phyloP scores from a whole-genome alignment of 2,113 vertebrate genomes.

The Entelurus aequoreus region DNA sequence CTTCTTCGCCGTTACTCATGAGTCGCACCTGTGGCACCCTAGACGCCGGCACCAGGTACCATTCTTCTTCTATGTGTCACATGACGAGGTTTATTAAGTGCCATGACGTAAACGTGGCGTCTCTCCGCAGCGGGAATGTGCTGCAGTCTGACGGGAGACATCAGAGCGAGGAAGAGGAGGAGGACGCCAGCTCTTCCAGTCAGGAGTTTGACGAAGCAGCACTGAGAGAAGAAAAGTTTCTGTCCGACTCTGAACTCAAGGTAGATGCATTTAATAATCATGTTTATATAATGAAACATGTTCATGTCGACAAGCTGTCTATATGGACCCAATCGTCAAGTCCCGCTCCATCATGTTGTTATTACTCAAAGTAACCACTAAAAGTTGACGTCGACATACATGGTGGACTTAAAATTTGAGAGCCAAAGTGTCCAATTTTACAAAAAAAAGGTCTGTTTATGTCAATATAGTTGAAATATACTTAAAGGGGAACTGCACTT shows the following conservation, averaged over 20 bases:
- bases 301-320: too few species aligned
- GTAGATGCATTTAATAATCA: constrained; percentile 41
- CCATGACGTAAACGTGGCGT: background rate
- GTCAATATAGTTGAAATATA: too few species aligned
- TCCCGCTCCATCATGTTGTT: too few species aligned
- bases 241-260: constrained; percentile 78
- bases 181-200: constrained; percentile 52
- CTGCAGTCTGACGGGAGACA: constrained; percentile 31
- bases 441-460: too few species aligned
- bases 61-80: background rate
- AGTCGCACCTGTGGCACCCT: constrained; percentile 22
- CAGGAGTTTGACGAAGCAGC: constrained; percentile 53
- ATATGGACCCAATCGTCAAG: too few species aligned
- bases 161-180: constrained; percentile 47
- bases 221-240: constrained; percentile 69
- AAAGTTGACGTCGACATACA: too few species aligned
- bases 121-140: constrained; percentile 23
- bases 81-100: background rate
- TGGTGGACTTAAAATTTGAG: too few species aligned
- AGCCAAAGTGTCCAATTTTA: too few species aligned
- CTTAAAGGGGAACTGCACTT: too few species aligned
- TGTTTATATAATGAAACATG: too few species aligned
- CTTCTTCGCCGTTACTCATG: constrained; percentile 16
- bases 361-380: too few species aligned
- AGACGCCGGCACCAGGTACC: constrained; percentile 49